Base-by-base conservation (phyloP, 2,888 invertebrate genomes). In the Euclidia mi region DNA sequence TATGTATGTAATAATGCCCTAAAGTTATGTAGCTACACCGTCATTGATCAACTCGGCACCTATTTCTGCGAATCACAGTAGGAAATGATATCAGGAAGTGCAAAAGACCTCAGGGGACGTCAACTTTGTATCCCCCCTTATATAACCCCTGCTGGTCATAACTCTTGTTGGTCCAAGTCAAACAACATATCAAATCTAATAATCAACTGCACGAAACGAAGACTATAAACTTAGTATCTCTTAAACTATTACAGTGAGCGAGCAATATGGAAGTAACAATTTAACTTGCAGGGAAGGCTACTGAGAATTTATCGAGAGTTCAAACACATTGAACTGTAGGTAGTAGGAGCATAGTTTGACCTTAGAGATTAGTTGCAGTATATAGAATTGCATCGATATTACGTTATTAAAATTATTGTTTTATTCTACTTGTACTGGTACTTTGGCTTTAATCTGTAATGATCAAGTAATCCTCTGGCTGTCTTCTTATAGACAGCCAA, bases 31-130 rank as follows among this genome's bases (percentile, higher is more conserved):
- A n/a, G n/a, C n/a, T n/a, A n/a, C n/a, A 20, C 11, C 40, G 7
- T n/a, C 9, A 20, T 18, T 0, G 9, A 25, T 12, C 18, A 40
- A 40, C 40, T 18, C 37, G 17, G 18, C 37, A 38, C 18, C 18
- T 17, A 0, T 37, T n/a, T 17, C 18, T 37, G 4, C 17, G 20
- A 40, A 6, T 40, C 20, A n/a, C 20, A n/a, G 17, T 38, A 20
- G 40, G 40, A 14, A 37, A 40, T 40, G 40, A 20, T 40, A 40
- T 40, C 40, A 7, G 40, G 20, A 40, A 40, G 20, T 40, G 20
- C 40, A 40, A 11, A 40, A 6, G 7, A 20, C 40, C 40, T 18
- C 14, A 12, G 20, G 40, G 20, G 0, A 2, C n/a, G 10, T 37
- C 40, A 11, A 40, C 20, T 20, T 37, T 37, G 20, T 40, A 11